Base-by-base conservation (phyloP, 2,888 invertebrate species). In the Agrotis puta region DNA sequence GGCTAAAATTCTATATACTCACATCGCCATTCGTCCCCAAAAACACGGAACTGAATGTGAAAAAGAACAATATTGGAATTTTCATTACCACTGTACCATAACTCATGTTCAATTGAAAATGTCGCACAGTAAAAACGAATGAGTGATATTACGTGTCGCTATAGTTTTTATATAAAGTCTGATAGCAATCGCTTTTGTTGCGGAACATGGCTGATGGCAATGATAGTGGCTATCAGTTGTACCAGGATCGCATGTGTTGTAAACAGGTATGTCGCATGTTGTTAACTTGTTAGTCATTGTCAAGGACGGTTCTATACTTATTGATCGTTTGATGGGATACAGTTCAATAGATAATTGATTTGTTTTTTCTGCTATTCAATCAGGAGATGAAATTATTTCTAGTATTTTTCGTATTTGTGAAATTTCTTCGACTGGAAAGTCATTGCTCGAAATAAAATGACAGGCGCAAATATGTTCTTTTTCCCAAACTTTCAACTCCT, bases 181-280 rank as follows among this genome's bases (percentile, higher is more conserved):
- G 91, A 91, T 91, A 88, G n/a, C 47, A 45, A 92, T 91, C 91
- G 83, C 20, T 72, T 80, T 83, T 85, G 85, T 87, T 48, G 24
- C 57, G 39, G 61, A 57, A 79, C 75, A 84, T 69, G 71, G 59
- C 70, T 75, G 83, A 82, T 85, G 74, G 33, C 14, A 70, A 71
- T 70, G 82, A 77, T 70, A 84, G 54, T 67, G 33, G 58, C 45
- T 65, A 81, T 72, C 57, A 64, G 27, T 64, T 70, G 64, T 78
- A 84, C 64, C 39, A 72, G 70, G 75, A 72, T 85, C 47, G 86
- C 84, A 84, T 85, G 84, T 68, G 57, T 27, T 68, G 61, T 79
- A 73, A 85, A 76, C 71, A 81, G 24, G 58, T 65, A 62, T 57
- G n/a, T 82, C 64, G 74, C 77, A 63, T 81, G 84, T 51, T 66